phyloP scores from a whole-genome alignment of 2,888 invertebrate species.

The Napeogenes inachia region DNA sequence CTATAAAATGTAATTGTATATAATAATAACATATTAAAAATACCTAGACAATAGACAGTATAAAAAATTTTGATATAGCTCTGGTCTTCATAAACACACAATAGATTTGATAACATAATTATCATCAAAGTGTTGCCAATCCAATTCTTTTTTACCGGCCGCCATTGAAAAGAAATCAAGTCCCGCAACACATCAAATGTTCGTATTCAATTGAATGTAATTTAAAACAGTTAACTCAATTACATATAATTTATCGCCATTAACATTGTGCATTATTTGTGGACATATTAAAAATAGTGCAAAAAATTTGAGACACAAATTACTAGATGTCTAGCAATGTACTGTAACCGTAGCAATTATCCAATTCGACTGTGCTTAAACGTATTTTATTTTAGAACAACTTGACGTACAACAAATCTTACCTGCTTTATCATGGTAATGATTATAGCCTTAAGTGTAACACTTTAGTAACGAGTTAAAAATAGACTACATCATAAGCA shows the following conservation, averaged over 20 bases:
- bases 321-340: slow-evolving; percentile 29
- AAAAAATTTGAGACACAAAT: slow-evolving; percentile 40
- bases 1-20: no score
- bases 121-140: slow-evolving; percentile 19
- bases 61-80: background rate
- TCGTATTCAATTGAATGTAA: slow-evolving; percentile 44
- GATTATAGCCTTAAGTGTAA: slow-evolving; percentile 44
- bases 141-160: slow-evolving; percentile 17
- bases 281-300: slow-evolving; percentile 44
- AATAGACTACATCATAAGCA: slow-evolving; percentile 35
- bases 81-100: slow-evolving; percentile 17
- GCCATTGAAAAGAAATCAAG: slow-evolving; percentile 17
- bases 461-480: slow-evolving; percentile 45
- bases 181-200: slow-evolving; percentile 31
- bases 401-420: slow-evolving; percentile 37
- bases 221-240: slow-evolving; percentile 43
- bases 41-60: no score
- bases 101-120: slow-evolving; percentile 18
- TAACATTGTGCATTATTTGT: slow-evolving; percentile 43
- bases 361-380: slow-evolving; percentile 60
- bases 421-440: slow-evolving; percentile 52
- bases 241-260: slow-evolving; percentile 43
- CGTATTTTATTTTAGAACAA: slow-evolving; percentile 60
- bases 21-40: no score
- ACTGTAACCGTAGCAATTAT: slow-evolving; percentile 61